These are phyloP conservation scores for Zaprionus inermis DNA, from an alignment of 1,140 invertebrate genomes.

Conservation along the genomic window DNA sequence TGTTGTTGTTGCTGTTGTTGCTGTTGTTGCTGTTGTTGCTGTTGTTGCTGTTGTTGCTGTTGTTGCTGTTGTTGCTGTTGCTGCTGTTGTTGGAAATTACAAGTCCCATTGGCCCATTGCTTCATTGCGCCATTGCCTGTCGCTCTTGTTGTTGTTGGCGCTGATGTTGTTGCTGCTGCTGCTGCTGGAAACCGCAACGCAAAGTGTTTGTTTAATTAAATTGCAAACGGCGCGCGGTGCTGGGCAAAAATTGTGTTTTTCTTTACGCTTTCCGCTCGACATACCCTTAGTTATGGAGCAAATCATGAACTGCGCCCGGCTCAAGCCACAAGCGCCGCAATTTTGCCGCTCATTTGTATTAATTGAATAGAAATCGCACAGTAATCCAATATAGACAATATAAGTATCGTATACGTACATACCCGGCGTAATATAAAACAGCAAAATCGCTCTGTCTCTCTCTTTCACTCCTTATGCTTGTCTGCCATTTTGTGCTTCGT, in stretches of 20 bases:
- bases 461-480: not conserved
- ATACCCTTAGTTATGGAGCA: conserved; percentile 51
- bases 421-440: not conserved
- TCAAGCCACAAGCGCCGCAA: not conserved
- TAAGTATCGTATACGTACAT: conserved; percentile 4
- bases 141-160: conserved; percentile 43
- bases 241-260: conserved; percentile 19
- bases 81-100: conserved; percentile 65
- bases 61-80: conserved; percentile 35
- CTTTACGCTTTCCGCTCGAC: not conserved
- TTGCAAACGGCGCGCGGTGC: conserved; percentile 55
- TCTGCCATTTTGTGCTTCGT: conserved; percentile 61
- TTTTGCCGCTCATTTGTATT: conserved; percentile 61
- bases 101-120: conserved; percentile 65
- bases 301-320: conserved; percentile 23
- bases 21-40: conserved; percentile 42
- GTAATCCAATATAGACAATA: conserved; percentile 67
- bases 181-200: conserved; percentile 63
- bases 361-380: conserved; percentile 72
- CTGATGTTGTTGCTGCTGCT: too few relatives aligned
- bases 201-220: conserved; percentile 81
- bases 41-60: conserved; percentile 31
- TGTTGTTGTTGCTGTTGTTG: conserved; percentile 47
- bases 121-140: conserved; percentile 12
- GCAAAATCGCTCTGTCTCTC: not conserved